phyloP scores from a whole-genome alignment of 2,797 vertebrate species.

The Otus scops region DNA sequence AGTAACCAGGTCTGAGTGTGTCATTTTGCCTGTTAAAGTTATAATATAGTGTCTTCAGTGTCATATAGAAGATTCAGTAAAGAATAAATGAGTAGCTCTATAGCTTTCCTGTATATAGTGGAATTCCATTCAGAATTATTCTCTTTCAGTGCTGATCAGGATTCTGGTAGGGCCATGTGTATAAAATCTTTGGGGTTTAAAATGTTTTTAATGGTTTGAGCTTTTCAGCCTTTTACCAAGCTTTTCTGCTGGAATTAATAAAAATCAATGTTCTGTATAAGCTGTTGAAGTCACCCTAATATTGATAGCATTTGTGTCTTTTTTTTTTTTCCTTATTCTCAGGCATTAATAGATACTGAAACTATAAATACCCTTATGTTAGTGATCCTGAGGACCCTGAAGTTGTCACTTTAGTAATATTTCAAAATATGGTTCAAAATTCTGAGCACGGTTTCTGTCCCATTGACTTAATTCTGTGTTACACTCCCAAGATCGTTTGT shows the following conservation, averaged over 20 bases:
- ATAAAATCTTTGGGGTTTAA: not conserved
- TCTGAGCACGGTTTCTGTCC: not conserved
- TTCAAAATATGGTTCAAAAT: slow-evolving; percentile 15
- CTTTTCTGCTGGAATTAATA: not conserved
- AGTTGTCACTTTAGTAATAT: not conserved
- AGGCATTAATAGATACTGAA: not conserved
- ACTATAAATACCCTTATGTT: not conserved
- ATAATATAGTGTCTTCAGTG: not conserved
- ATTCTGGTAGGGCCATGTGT: not conserved
- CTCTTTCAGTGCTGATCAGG: not conserved
- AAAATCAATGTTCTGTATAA: not conserved
- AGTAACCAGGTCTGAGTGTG: not conserved
- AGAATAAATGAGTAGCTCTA: not conserved
- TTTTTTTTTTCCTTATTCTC: not conserved
- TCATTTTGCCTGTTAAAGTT: not conserved
- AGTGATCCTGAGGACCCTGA: not conserved
- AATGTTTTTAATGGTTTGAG: not conserved
- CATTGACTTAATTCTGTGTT: slow-evolving; percentile 21
- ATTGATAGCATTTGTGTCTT: not conserved
- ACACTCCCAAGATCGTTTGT: not conserved
- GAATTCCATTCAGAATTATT: not conserved
- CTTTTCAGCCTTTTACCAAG: not conserved
- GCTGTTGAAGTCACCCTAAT: not conserved
- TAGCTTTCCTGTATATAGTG: not conserved
- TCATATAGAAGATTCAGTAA: not conserved